These are phyloP conservation scores for Vireo altiloquus DNA, from an alignment of 2,113 vertebrate species.

Conservation along the genomic window DNA sequence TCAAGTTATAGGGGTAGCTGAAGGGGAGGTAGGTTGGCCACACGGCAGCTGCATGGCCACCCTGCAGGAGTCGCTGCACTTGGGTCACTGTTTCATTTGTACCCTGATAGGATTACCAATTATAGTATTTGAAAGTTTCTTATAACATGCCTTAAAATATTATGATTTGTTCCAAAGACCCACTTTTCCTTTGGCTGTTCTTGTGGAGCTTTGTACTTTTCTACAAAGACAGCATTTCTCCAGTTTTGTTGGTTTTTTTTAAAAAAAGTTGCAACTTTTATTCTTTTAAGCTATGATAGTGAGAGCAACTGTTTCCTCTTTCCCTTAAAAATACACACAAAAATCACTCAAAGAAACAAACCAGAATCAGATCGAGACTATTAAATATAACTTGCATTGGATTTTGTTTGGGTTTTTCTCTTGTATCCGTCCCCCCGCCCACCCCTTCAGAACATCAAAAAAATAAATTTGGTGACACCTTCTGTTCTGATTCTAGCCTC, in stretches of 20 bases:
- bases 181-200: conserved; percentile 69
- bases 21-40: neutral
- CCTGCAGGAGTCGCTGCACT: conserved; percentile 2
- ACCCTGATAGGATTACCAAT: conserved; percentile 63
- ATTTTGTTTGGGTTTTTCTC: neutral
- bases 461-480: conserved; percentile 21
- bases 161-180: conserved; percentile 84
- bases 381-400: neutral
- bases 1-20: conserved; percentile 1
- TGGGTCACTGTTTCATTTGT: conserved; percentile 38
- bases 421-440: neutral
- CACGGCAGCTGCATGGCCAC: neutral
- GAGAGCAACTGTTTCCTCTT: conserved; percentile 67
- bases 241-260: neutral
- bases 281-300: conserved; percentile 65
- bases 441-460: conserved; percentile 5
- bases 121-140: conserved; percentile 62
- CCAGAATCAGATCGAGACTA: conserved; percentile 48
- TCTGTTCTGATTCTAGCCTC: conserved; percentile 50
- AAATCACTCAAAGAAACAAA: neutral
- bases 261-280: conserved; percentile 33
- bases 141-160: conserved; percentile 79
- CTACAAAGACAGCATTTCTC: conserved; percentile 52
- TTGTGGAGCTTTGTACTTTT: conserved; percentile 60
- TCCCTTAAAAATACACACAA: conserved; percentile 3